Percentiles rank a stretch among this genome's conserved stretches.
phyloP scores from a whole-genome alignment of 1,140 invertebrate species.

The Drosophila mauritiana region DNA sequence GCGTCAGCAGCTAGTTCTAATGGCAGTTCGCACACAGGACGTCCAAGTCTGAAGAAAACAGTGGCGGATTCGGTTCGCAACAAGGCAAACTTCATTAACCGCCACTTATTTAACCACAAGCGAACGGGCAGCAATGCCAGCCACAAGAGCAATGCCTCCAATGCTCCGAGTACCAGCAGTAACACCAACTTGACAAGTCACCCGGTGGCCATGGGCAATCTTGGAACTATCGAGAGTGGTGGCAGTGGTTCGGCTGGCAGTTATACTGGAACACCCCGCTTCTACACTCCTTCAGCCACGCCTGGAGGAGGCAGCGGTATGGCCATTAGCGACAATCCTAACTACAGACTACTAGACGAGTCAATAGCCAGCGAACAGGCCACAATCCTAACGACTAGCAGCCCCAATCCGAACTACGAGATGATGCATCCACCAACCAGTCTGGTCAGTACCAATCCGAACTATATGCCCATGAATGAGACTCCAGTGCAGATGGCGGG shows the following conservation, averaged over 20 bases:
- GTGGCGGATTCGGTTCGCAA: slow-evolving; percentile 64
- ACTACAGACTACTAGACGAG: slow-evolving; percentile 69
- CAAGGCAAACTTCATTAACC: slow-evolving; percentile 53
- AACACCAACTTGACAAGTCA: slow-evolving; percentile 69
- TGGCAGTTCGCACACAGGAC: slow-evolving; percentile 59
- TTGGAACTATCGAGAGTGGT: slow-evolving; percentile 80
- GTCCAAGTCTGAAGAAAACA: slow-evolving; percentile 59
- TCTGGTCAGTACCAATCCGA: slow-evolving; percentile 55
- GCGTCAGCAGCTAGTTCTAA: slow-evolving; percentile 78
- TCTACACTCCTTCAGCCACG: slow-evolving; percentile 66
- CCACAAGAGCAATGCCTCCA: slow-evolving; percentile 75
- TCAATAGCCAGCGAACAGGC: slow-evolving; percentile 50
- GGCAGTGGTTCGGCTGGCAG: slow-evolving; percentile 81
- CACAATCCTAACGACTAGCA: slow-evolving; percentile 55
- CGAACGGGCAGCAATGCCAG: slow-evolving; percentile 76
- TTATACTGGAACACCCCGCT: slow-evolving; percentile 63
- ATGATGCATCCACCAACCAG: slow-evolving; percentile 55
- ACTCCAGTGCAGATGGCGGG: slow-evolving; percentile 13
- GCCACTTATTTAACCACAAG: slow-evolving; percentile 69
- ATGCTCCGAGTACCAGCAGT: slow-evolving; percentile 69
- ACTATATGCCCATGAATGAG: slow-evolving; percentile 65
- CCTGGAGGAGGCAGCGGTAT: slow-evolving; percentile 27
- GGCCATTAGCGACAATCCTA: slow-evolving; percentile 70
- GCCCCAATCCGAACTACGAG: slow-evolving; percentile 75
- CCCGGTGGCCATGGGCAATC: slow-evolving; percentile 62